Evolutionary conservation across 2,113 vertebrate genomes (phyloP).

Genomic region (Ptilorrhoa leucosticta): DNA sequence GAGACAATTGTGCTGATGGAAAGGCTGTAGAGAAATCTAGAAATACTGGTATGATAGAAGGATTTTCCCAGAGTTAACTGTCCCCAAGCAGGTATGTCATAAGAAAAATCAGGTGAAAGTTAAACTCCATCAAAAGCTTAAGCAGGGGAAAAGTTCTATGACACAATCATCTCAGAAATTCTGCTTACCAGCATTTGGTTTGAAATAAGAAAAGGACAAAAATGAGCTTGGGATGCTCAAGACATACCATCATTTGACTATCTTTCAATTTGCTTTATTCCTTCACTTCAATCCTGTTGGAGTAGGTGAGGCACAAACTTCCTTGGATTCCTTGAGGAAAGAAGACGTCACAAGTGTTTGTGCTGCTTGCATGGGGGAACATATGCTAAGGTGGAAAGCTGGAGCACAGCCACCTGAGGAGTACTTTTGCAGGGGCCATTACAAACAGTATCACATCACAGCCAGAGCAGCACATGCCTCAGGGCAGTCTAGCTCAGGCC

Average conservation of each 20-base stretch:
- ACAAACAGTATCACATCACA: background rate
- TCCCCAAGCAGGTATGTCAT: background rate
- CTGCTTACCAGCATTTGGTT: background rate
- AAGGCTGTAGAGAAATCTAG: background rate
- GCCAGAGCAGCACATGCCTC: background rate
- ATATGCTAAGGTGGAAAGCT: background rate
- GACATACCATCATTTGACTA: background rate
- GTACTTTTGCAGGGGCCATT: background rate
- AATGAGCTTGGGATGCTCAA: background rate
- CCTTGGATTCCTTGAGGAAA: background rate
- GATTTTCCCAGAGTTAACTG: background rate
- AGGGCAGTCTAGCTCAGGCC: background rate
- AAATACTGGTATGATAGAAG: background rate
- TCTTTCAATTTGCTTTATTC: background rate
- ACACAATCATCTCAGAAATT: background rate
- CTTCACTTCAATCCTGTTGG: background rate
- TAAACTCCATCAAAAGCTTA: background rate
- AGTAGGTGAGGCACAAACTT: background rate
- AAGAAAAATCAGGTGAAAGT: background rate
- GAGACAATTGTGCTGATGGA: background rate
- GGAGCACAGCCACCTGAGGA: background rate
- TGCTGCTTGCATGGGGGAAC: background rate
- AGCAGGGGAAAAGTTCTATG: background rate
- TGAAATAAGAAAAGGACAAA: background rate
- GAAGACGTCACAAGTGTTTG: background rate